A percentile compares a stretch with the other conserved stretches of the same genome.
Evolutionary conservation across 1,140 invertebrate genomes (phyloP).

Genomic region (Danaus melanippus): DNA sequence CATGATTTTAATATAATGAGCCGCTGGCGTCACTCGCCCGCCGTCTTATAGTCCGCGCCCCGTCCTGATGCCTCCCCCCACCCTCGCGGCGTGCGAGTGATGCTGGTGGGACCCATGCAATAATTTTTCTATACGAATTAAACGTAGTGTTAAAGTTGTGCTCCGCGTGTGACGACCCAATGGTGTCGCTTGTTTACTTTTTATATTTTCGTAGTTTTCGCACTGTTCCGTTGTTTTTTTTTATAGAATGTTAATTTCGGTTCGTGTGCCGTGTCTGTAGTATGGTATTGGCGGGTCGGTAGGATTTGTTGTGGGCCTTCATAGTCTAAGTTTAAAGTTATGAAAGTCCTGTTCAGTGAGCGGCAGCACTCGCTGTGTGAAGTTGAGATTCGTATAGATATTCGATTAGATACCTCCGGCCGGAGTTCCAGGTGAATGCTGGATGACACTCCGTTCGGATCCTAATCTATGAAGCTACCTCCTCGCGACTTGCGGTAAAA

Average conservation of each 20-base stretch:
- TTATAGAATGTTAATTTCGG: no score
- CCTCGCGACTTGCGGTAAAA: conserved; percentile 28
- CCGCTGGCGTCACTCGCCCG: conserved; percentile 13
- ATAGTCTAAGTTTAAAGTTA: no score
- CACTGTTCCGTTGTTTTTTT: no score
- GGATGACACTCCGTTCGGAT: conserved; percentile 4
- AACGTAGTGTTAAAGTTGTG: conserved; percentile 22
- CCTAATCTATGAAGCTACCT: conserved; percentile 23
- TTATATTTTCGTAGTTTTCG: no score
- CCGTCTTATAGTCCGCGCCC: conserved; percentile 20
- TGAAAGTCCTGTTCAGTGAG: background rate
- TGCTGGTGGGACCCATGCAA: conserved; percentile 26
- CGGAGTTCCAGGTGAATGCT: background rate
- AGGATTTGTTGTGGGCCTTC: no score
- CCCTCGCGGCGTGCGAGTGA: conserved; percentile 4
- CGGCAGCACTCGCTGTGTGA: background rate
- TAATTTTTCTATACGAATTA: conserved; percentile 45
- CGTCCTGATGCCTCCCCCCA: conserved; percentile 16
- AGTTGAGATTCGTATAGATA: conserved; percentile 6
- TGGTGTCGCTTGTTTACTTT: no score
- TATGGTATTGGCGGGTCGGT: no score
- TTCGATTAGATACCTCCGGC: conserved; percentile 12
- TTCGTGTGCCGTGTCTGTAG: no score
- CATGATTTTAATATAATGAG: conserved; percentile 39
- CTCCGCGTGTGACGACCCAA: background rate